Percentiles rank a stretch among this genome's conserved stretches.
These are phyloP conservation scores for Eudemis profundana DNA, from an alignment of 2,888 invertebrate species.

Conservation along the genomic window DNA sequence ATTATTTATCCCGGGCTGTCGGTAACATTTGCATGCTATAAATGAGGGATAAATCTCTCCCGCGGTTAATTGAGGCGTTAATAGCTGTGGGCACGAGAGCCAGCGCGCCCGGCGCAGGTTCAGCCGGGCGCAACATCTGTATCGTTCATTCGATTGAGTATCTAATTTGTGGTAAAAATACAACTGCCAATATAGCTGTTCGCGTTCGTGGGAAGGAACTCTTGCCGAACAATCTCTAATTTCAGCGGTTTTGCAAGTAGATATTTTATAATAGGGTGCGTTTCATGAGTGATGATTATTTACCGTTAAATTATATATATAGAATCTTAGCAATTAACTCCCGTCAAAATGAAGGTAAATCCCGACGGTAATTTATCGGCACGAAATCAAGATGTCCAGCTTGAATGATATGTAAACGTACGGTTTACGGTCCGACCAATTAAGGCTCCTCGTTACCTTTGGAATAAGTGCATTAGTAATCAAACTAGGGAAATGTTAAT, in stretches of 20 bases:
- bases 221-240: too few relatives aligned
- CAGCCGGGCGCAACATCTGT: not conserved
- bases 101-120: conserved; percentile 15
- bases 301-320: not conserved
- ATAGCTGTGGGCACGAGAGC: conserved; percentile 54
- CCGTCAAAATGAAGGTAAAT: not conserved
- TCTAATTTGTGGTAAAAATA: too few relatives aligned
- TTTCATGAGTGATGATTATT: too few relatives aligned
- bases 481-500: conserved; percentile 34
- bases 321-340: not conserved
- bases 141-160: not conserved
- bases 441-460: conserved; percentile 17
- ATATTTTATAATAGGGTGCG: too few relatives aligned
- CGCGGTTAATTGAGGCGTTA: conserved; percentile 59
- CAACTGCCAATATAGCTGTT: too few relatives aligned
- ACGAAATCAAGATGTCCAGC: conserved; percentile 19
- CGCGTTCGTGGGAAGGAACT: too few relatives aligned
- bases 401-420: conserved; percentile 17
- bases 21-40: conserved; percentile 55
- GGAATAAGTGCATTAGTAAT: conserved; percentile 23
- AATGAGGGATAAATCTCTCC: conserved; percentile 49
- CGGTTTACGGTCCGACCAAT: conserved; percentile 35
- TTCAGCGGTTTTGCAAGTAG: too few relatives aligned
- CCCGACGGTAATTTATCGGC: conserved; percentile 11
- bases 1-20: conserved; percentile 40